Conservation (phyloP, 2,888 invertebrate species). For the Automeris io region DNA sequence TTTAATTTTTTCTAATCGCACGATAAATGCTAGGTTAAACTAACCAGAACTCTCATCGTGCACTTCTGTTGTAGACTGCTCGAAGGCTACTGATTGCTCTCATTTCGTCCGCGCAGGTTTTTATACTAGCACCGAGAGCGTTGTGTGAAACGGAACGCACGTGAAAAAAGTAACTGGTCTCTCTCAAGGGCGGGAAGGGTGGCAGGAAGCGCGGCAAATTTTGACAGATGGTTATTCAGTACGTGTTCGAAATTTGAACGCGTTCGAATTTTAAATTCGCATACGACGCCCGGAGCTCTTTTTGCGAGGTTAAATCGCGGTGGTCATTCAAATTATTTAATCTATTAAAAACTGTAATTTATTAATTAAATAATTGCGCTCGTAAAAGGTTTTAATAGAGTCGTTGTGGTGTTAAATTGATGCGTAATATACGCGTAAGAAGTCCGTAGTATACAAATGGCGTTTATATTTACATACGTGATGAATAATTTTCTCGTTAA, state of each 20-base stretch:
- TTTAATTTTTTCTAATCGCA: constrained; percentile 12
- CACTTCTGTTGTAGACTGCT: constrained; percentile 75
- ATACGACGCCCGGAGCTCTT: constrained; percentile 1
- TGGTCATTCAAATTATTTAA: constrained; percentile 3
- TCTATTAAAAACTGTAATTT: background rate
- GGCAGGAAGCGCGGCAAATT: constrained; percentile 61
- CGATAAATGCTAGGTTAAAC: constrained; percentile 26
- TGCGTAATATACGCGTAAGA: background rate
- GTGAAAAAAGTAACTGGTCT: constrained; percentile 70
- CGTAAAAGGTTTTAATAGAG: background rate
- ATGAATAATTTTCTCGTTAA: constrained; percentile 1
- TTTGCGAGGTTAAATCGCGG: background rate
- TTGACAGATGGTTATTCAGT: constrained; percentile 22
- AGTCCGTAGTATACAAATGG: background rate
- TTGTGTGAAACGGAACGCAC: constrained; percentile 48
- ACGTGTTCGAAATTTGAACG: constrained; percentile 17
- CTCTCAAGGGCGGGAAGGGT: constrained; percentile 71
- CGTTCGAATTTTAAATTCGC: constrained; percentile 12
- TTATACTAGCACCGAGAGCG: constrained; percentile 54
- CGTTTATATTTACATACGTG: constrained; percentile 6
- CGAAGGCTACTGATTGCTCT: constrained; percentile 73
- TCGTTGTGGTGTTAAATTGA: background rate
- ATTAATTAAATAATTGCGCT: no score
- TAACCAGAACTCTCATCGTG: constrained; percentile 74
- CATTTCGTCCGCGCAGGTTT: constrained; percentile 53